Base-by-base conservation (phyloP, 1,140 invertebrate genomes). In the Platyura marginata region DNA sequence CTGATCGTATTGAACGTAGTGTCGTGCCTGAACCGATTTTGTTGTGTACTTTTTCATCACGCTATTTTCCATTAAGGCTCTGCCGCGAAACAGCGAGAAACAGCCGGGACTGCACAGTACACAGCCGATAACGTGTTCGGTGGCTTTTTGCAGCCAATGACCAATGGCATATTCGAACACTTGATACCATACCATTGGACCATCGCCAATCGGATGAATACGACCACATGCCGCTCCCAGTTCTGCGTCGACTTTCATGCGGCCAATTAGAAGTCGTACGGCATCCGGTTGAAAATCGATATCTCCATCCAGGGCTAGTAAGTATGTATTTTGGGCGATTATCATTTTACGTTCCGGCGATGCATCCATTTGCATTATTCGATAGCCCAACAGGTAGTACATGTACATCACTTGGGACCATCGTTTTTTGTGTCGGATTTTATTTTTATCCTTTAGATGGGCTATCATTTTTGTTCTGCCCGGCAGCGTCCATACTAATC, bases 61-160 rank as follows among this genome's bases (percentile, higher is more conserved):
- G 50, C 88, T 89, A 53, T 91, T 79, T 48, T 90, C 83, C 85
- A 92, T 91, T 2, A 94, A 65, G 20, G 87, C 82, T 55, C 79
- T 77, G 8, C 79, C 87, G 45, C 89, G 69, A 52, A 92, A 93
- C 2, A 94, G 62, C 8, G 85, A 89, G 63, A 94, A 94, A 62
- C 89, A 93, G 21, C 90, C 89, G 13, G 89, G 89, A 56, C 81
- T 83, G 63, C 86, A 90, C 5, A 90, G 68, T 2, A 90, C 86
- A 57, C 84, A 89, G 2, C 77, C 86, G 52, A 87, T 86, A 52
- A 88, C 82, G 53, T 93, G 88, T 59, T 93, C 89, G 0, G 89
- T 90, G n/a, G 89, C 83, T 58, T 93, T 93, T 65, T 93, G 89
- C 36, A 93, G 71, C 89, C 89, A 93, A 70, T 93, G 89, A 35